Evolutionary conservation across 2,888 invertebrate genomes (phyloP), one percentile per base, ranked within the genome.

Genomic region (Perizoma affinitatum): DNA sequence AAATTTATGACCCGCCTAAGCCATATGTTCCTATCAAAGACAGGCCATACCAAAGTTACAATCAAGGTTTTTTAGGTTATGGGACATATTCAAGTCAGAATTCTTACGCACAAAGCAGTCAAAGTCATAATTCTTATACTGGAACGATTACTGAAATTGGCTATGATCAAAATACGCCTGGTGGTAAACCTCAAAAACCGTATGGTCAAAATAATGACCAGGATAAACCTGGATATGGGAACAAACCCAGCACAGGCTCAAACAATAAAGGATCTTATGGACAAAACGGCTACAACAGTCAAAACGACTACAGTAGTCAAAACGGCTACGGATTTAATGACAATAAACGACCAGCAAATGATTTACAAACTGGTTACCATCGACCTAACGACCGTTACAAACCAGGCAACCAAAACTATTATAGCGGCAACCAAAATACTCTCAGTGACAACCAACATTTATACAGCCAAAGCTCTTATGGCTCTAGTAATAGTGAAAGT

Each of bases 1-100:
- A 89, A 78, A 91, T 91, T 33, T 70, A 80, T 44, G 91, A 91
- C 58, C 91, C 90, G 5, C 88, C 88, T 0, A 79, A 84, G 57
- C 86, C 86, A 5, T 86, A 85, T 41, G 78, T 73, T 36, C 84
- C 84, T 35, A 63, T 87, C 79, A 54, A 75, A 58, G 66, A 70
- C 41, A 62, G 70, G 42, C 70, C 70, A 33, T 54, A 55, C 1
- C 63, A 66, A n/a, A 51, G 71, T 47, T 75, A 82, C 62, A 80
- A 78, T 0, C 72, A 72, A 62, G 78, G 78, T 0, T 78, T 79
- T 45, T 76, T 79, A 46, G 82, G 80, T 0, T 83, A 81, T 49
- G 84, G 82, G 4, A 79, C 79, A 6, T 80, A 81, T 51, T 77
- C 79, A 0, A 80, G 72, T 48, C 83, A 85, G 46, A 78, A 79